phyloP scores from a whole-genome alignment of 2,113 vertebrate species.

The Protobothrops flavoviridis region DNA sequence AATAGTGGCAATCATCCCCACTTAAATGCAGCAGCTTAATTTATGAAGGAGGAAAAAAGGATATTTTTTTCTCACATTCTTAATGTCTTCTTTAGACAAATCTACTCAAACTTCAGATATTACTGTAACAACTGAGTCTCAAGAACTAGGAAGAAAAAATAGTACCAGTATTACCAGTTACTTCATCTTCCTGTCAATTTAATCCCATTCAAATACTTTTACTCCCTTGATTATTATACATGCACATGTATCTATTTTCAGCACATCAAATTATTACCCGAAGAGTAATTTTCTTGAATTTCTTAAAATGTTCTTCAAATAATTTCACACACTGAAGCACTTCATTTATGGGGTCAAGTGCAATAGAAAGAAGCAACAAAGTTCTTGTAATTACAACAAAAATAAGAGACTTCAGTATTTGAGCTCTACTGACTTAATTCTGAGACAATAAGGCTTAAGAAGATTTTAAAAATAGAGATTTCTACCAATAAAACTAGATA shows the following conservation, averaged over 20 bases:
- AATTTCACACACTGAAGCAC: background rate
- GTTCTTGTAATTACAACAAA: background rate
- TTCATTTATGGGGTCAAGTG: background rate
- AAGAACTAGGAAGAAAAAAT: background rate
- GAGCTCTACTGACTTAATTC: background rate
- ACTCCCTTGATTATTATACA: background rate
- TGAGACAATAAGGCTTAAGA: background rate
- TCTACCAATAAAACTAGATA: background rate
- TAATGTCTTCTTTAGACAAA: background rate
- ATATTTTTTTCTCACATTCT: background rate
- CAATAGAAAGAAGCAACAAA: background rate
- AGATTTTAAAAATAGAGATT: background rate
- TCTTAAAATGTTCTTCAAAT: background rate
- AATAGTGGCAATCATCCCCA: background rate
- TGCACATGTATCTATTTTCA: background rate
- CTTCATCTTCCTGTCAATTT: background rate
- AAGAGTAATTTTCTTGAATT: background rate
- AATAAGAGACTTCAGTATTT: background rate
- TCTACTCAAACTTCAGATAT: background rate
- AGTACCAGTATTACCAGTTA: background rate
- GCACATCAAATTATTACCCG: constrained; percentile 8
- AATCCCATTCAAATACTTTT: constrained; percentile 22
- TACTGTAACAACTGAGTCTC: background rate
- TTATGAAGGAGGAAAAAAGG: background rate
- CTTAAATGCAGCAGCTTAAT: constrained; percentile 6